Conservation (phyloP, 2,888 invertebrate genomes). For the Entomobrya proxima region DNA sequence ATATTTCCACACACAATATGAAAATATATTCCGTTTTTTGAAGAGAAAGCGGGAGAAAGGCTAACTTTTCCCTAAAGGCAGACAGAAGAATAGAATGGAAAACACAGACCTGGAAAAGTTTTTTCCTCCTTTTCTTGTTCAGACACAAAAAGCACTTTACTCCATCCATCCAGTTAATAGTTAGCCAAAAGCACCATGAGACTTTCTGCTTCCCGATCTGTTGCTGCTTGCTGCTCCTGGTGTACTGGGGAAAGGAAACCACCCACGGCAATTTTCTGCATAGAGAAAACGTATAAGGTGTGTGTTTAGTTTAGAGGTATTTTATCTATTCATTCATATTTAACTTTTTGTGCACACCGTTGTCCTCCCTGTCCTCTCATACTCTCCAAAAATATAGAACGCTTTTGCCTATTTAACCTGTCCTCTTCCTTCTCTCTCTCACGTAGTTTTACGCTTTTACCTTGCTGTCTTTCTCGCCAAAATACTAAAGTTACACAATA, state of each 20-base stretch:
- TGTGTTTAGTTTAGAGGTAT: no score
- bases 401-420: conserved; percentile 44
- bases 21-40: no score
- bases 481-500: background rate
- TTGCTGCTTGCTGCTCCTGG: background rate
- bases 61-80: conserved; percentile 55
- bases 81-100: background rate
- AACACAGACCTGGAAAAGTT: background rate
- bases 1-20: background rate
- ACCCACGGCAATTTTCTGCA: background rate
- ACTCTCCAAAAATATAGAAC: background rate
- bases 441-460: no score
- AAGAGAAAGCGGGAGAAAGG: background rate
- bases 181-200: conserved; percentile 42
- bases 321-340: background rate
- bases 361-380: background rate
- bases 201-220: background rate
- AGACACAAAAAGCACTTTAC: conserved; percentile 16
- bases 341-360: background rate
- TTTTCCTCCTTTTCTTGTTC: background rate
- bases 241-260: background rate
- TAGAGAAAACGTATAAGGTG: no score
- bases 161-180: conserved; percentile 26
- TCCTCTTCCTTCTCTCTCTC: conserved; percentile 1
- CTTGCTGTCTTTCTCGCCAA: background rate